Conservation (phyloP, 1,140 invertebrate species). For the Dendroctonus ponderosae region DNA sequence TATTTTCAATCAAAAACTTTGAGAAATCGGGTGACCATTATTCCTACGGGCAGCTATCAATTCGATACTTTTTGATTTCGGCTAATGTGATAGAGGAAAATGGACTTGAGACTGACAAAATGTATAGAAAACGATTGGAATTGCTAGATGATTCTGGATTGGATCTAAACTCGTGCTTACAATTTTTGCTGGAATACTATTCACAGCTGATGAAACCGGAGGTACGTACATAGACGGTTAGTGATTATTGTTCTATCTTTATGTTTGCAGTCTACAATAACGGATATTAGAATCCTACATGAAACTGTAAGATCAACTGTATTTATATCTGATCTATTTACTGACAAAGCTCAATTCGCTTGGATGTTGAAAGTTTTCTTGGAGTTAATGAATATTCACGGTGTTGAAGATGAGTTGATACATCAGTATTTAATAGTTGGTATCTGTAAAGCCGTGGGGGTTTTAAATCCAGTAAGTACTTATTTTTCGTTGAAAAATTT, state of each 20-base stretch:
- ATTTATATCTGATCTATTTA: slow-evolving; percentile 71
- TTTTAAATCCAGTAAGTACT: slow-evolving; percentile 57
- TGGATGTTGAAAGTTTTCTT: slow-evolving; percentile 72
- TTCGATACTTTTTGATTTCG: slow-evolving; percentile 45
- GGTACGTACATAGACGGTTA: slow-evolving; percentile 37
- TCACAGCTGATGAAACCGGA: slow-evolving; percentile 67
- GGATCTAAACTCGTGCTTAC: slow-evolving; percentile 84
- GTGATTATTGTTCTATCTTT: background rate
- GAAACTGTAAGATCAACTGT: slow-evolving; percentile 68
- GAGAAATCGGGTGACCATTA: slow-evolving; percentile 45
- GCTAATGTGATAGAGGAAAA: slow-evolving; percentile 41
- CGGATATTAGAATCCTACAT: slow-evolving; percentile 55
- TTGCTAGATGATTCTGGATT: slow-evolving; percentile 59
- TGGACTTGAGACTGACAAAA: slow-evolving; percentile 45
- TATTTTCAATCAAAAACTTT: slow-evolving; percentile 45
- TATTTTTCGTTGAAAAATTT: slow-evolving; percentile 4
- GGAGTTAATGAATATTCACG: slow-evolving; percentile 63
- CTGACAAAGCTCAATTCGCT: slow-evolving; percentile 66
- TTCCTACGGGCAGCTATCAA: slow-evolving; percentile 57
- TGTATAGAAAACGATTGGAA: slow-evolving; percentile 46
- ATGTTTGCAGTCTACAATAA: slow-evolving; percentile 25
- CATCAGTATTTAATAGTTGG: slow-evolving; percentile 69
- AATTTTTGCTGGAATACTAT: slow-evolving; percentile 79
- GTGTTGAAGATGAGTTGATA: slow-evolving; percentile 69
- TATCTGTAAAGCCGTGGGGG: slow-evolving; percentile 67